Conservation (phyloP, 2,888 invertebrate genomes). For the Leptura quadrifasciata region DNA sequence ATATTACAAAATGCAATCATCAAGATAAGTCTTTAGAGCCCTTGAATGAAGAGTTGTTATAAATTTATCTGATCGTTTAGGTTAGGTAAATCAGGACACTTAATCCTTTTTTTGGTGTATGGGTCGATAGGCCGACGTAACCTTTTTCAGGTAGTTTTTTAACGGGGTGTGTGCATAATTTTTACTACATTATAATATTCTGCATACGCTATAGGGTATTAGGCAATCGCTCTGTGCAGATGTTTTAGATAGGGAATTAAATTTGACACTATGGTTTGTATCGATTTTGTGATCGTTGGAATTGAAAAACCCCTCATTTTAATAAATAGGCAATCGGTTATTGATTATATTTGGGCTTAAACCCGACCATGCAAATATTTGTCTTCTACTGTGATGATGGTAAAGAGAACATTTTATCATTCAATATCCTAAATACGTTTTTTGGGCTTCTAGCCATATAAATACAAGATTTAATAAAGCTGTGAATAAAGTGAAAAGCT, state of each 20-base stretch:
- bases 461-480: too few species aligned
- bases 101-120: conserved; percentile 58
- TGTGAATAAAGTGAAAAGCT: too few species aligned
- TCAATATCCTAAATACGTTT: background rate
- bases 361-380: background rate
- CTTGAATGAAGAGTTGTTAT: conserved; percentile 58
- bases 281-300: conserved; percentile 34
- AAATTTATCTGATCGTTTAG: conserved; percentile 63
- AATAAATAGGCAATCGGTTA: conserved; percentile 38
- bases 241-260: conserved; percentile 53
- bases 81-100: conserved; percentile 61
- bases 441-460: background rate
- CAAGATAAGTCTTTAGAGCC: conserved; percentile 59
- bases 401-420: background rate
- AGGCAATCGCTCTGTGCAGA: conserved; percentile 52
- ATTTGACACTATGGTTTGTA: conserved; percentile 34
- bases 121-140: conserved; percentile 47
- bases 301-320: conserved; percentile 37
- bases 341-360: conserved; percentile 8
- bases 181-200: conserved; percentile 56
- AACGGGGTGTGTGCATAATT: conserved; percentile 54
- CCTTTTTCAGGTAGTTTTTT: conserved; percentile 57
- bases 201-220: conserved; percentile 53
- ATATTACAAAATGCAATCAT: conserved; percentile 60
- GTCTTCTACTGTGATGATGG: background rate